Evolutionary conservation across 2,888 invertebrate species (phyloP).

Genomic region (Seira sanloemensis): DNA sequence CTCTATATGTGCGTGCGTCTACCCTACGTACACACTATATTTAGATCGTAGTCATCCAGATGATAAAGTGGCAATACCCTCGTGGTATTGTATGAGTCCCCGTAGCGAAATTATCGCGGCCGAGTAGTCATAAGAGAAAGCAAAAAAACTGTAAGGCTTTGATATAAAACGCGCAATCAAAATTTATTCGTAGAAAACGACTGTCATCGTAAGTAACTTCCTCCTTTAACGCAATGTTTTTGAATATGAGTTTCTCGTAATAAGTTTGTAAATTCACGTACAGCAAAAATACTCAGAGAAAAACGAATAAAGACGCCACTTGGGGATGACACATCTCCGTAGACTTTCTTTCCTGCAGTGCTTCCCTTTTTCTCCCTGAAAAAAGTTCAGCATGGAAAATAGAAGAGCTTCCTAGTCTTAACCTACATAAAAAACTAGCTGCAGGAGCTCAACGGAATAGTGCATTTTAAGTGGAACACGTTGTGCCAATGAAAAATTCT

Average conservation of each 20-base stretch:
- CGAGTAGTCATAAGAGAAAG: neutral
- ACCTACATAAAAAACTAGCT: neutral
- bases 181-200: conserved; percentile 54
- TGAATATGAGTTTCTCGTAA: no score
- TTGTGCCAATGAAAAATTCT: conserved; percentile 49
- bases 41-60: no score
- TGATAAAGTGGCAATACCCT: neutral
- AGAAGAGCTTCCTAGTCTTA: conserved; percentile 1
- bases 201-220: neutral
- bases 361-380: neutral
- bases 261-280: neutral
- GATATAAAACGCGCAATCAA: conserved; percentile 48
- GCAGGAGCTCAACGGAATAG: neutral
- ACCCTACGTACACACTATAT: no score
- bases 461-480: conserved; percentile 35
- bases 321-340: conserved; percentile 57
- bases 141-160: neutral
- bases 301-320: conserved; percentile 59
- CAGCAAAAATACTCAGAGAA: neutral
- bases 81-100: conserved; percentile 14
- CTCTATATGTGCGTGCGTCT: no score
- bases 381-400: neutral
- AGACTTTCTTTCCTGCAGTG: conserved; percentile 4
- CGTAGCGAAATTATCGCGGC: conserved; percentile 58
- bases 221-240: no score